Conservation (phyloP, 35 echinoderm and acorn worm genomes). For the Ophioderma brevispina region DNA sequence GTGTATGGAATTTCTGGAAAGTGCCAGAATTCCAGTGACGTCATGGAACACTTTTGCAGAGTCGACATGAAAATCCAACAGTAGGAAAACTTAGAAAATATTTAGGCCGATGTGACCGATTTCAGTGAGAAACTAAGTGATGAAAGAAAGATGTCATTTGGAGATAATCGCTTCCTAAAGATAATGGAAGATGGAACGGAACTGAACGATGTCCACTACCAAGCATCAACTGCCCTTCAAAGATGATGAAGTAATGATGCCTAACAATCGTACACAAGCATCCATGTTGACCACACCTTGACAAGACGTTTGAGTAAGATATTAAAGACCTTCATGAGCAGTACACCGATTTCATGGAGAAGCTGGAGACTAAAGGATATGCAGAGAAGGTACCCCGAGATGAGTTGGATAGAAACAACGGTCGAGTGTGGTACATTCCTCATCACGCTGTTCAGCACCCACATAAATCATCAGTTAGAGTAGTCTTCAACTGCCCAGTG, state of each 20-base stretch:
- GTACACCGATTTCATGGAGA: conserved; percentile 17
- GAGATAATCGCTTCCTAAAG: not conserved
- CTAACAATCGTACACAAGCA: conserved; percentile 23
- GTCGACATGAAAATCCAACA: not conserved
- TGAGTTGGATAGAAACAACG: not conserved
- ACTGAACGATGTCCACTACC: not conserved
- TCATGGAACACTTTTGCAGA: not conserved
- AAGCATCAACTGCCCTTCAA: not conserved
- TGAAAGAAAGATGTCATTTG: not conserved
- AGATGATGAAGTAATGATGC: not conserved
- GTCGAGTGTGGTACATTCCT: not conserved
- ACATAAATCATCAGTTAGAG: not conserved
- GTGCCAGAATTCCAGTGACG: not conserved
- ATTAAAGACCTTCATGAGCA: conserved; percentile 23
- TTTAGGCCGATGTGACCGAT: not conserved
- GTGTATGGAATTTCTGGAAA: not conserved
- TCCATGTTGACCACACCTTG: not conserved
- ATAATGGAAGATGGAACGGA: not conserved
- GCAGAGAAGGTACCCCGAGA: not conserved
- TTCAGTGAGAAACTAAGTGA: not conserved
- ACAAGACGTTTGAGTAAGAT: not conserved
- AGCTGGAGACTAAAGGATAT: not conserved
- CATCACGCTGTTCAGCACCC: not conserved
- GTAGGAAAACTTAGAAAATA: not conserved
- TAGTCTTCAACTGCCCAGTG: conserved; percentile 16